Evolutionary conservation across 2,888 invertebrate species (phyloP), one percentile per base, ranked within the genome.

Genomic region (Caenorhabditis becei): DNA sequence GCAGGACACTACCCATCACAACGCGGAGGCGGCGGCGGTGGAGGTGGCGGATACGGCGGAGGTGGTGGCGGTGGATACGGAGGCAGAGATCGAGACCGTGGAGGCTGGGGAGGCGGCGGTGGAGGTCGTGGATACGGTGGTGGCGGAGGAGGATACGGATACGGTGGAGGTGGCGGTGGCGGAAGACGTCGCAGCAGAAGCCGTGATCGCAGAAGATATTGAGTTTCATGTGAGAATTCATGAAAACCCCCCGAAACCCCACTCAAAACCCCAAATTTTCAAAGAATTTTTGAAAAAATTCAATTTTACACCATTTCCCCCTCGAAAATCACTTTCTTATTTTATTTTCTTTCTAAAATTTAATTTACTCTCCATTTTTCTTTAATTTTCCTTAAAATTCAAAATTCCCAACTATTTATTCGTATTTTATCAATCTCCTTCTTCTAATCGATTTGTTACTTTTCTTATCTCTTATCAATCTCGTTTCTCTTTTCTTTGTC

Each of bases 1-100:
- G 88, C 84, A n/a, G 89, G 80, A 56, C 88, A 83, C 66, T 89
- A 80, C 83, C 88, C 84, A 16, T 84, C 80, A 16, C 80, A 77
- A 61, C 77, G 85, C 24, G 80, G 83, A 26, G 85, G 86, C 11
- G 53, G 82, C 18, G 80, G 86, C 1, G 83, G 83, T 5, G 81
- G 85, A 24, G 80, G 85, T 23, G 80, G 78, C 7, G 80, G 82
- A 2, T 66, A 77, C 3, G 35, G 75, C 24, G 54, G 69, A 7
- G 77, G 80, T 20, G 70, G 81, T 11, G 56, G 80, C 16, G 47
- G 83, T 4, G 74, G 77, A 35, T 56, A 74, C 10, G 79, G 83
- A 2, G 84, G 77, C 20, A 51, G 82, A 49, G 84, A 81, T 59
- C 53, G 79, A n/a, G 83, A 82, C 47, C 77, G 82, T 56, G 77